These are phyloP conservation scores for Melipona bicolor DNA, from an alignment of 2,888 invertebrate species.

Conservation along the genomic window DNA sequence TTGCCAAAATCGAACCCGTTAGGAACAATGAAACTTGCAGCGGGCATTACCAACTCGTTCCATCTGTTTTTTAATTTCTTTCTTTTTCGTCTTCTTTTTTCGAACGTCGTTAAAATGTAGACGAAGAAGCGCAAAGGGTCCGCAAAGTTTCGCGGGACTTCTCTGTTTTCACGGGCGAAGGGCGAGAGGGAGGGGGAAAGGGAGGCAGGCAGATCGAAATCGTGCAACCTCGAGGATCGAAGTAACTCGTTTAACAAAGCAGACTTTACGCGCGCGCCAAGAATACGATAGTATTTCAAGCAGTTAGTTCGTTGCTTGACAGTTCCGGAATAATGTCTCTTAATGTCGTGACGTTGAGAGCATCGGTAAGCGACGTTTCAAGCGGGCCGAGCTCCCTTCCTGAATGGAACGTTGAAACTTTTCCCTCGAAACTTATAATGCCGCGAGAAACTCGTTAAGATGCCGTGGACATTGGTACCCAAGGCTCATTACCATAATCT, in stretches of 20 bases:
- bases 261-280: conserved; percentile 37
- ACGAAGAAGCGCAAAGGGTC: neutral
- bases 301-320: conserved; percentile 55
- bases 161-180: neutral
- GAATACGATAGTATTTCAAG: conserved; percentile 50
- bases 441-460: conserved; percentile 67
- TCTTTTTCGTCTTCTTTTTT: neutral
- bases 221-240: conserved; percentile 24
- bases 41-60: neutral
- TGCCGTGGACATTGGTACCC: conserved; percentile 69
- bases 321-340: conserved; percentile 62
- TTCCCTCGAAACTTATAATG: conserved; percentile 66
- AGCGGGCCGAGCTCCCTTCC: conserved; percentile 33
- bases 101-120: neutral
- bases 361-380: conserved; percentile 65
- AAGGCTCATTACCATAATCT: conserved; percentile 71
- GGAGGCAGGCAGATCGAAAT: neutral
- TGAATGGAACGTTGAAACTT: conserved; percentile 64
- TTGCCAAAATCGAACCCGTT: neutral
- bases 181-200: too few species aligned
- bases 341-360: conserved; percentile 62
- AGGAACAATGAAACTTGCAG: neutral
- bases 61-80: neutral
- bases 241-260: conserved; percentile 61
- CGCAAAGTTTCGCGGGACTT: conserved; percentile 6